phyloP scores from a whole-genome alignment of 1,140 invertebrate genomes.

The Tribolium castaneum region DNA sequence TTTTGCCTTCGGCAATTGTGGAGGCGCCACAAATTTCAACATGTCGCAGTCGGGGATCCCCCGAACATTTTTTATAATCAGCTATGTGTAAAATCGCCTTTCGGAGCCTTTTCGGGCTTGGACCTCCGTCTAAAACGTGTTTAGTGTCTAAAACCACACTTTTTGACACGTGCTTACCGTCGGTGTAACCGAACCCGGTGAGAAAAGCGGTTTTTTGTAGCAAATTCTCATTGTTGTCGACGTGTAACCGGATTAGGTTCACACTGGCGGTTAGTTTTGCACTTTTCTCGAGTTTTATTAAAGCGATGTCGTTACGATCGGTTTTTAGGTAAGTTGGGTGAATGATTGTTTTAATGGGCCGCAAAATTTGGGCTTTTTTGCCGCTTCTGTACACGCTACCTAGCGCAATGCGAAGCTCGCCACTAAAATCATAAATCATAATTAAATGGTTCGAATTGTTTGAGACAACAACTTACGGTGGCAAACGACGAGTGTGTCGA shows the following conservation, averaged over 20 bases:
- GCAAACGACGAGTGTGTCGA: slow-evolving; percentile 43
- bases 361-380: slow-evolving; percentile 53
- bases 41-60: slow-evolving; percentile 37
- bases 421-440: slow-evolving; percentile 34
- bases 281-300: slow-evolving; percentile 53
- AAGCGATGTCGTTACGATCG: slow-evolving; percentile 57
- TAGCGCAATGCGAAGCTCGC: slow-evolving; percentile 52
- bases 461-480: slow-evolving; percentile 50
- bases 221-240: slow-evolving; percentile 54
- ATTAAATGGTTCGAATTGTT: background rate
- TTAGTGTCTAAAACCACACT: too few relatives aligned
- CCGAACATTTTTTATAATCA: slow-evolving; percentile 54
- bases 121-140: slow-evolving; percentile 55
- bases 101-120: slow-evolving; percentile 54
- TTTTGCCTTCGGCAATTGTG: slow-evolving; percentile 59
- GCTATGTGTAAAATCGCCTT: slow-evolving; percentile 59
- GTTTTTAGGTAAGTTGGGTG: slow-evolving; percentile 55
- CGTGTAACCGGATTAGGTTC: slow-evolving; percentile 54
- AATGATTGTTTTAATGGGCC: slow-evolving; percentile 49
- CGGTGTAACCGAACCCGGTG: slow-evolving; percentile 60
- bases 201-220: slow-evolving; percentile 56
- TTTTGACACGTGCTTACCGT: background rate
- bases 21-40: slow-evolving; percentile 59
- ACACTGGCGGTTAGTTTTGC: slow-evolving; percentile 55
- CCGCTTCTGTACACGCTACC: slow-evolving; percentile 58